Base-by-base conservation (phyloP, 2,113 vertebrate genomes). In the Ameiurus melas region DNA sequence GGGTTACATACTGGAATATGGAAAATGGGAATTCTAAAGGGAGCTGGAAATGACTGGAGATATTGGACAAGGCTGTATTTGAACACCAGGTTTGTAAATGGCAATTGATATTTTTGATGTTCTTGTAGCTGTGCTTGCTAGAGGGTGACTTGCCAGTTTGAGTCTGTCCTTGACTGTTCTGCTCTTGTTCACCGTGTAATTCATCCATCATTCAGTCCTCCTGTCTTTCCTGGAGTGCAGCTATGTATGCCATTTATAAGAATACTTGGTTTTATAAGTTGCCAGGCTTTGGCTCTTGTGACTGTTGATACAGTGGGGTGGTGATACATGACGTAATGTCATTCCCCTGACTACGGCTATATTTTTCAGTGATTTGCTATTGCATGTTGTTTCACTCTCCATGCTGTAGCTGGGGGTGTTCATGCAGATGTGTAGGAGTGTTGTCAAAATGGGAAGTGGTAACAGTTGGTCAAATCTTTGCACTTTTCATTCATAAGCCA, bases 41-140 rank as follows among this genome's bases (percentile, higher is more conserved):
- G 95, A 96, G 96, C 95, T 93, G 95, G 95, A 95, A 96, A 95
- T 97, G 96, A 97, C 95, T 95, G 96, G 94, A 95, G 95, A 95
- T 95, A 94, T 93, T 95, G 96, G 90, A 96, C 94, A 93, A 90
- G 93, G 94, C 92, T 95, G 94, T 94, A 91, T 96, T 94, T 94
- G 91, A 94, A 93, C 95, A 85, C 93, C 96, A 98, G 97, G 97
- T 96, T 97, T 92, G 95, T 95, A 91, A 91, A 93, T 93, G 73
- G 62, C 87, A 90, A 58, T 90, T 39, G 33, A 57, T 92, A 90
- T 91, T 87, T 94, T 94, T 90, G 91, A 93, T 91, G 89, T 92
- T 91, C 90, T 92, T 90, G 90, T 92, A 90, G 89, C 91, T 92
- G 91, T 84, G 80, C 47, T 87, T 77, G 80, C 84, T 85, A 55